Percentiles rank a stretch among this genome's conserved stretches.
These are phyloP conservation scores for Brachyptera putata DNA, from an alignment of 2,888 invertebrate species.

Conservation along the genomic window DNA sequence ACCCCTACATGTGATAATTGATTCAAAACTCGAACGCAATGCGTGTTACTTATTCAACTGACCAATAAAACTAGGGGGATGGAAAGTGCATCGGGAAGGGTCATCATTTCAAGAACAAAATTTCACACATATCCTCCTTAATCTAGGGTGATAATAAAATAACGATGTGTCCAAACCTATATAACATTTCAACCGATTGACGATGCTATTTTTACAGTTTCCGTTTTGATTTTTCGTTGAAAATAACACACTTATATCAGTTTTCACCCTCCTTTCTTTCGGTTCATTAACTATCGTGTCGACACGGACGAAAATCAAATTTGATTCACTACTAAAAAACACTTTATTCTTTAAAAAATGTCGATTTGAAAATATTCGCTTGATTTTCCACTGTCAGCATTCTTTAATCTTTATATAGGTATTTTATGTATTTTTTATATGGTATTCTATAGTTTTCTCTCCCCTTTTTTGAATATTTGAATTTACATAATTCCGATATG, in stretches of 20 bases:
- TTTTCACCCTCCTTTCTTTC: background rate
- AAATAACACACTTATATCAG: no score
- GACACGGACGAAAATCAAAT: constrained; percentile 15
- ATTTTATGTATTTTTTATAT: no score
- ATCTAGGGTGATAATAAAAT: no score
- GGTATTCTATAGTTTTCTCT: background rate
- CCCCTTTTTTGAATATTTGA: background rate
- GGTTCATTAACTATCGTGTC: constrained; percentile 13
- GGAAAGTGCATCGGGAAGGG: no score
- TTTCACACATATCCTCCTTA: no score
- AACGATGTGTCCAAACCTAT: background rate
- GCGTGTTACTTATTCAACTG: background rate
- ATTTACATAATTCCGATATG: constrained; percentile 4
- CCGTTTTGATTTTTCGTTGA: no score
- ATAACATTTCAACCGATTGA: background rate
- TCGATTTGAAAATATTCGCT: constrained; percentile 6
- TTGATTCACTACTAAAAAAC: constrained; percentile 14
- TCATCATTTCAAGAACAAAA: background rate
- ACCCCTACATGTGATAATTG: background rate
- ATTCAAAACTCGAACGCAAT: background rate
- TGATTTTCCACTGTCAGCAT: constrained; percentile 7
- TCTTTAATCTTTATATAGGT: no score
- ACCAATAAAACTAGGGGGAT: background rate
- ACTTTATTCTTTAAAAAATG: background rate
- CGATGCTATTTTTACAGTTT: background rate